phyloP scores from a whole-genome alignment of 2,797 vertebrate genomes.

The Paedocypris micromegethes region DNA sequence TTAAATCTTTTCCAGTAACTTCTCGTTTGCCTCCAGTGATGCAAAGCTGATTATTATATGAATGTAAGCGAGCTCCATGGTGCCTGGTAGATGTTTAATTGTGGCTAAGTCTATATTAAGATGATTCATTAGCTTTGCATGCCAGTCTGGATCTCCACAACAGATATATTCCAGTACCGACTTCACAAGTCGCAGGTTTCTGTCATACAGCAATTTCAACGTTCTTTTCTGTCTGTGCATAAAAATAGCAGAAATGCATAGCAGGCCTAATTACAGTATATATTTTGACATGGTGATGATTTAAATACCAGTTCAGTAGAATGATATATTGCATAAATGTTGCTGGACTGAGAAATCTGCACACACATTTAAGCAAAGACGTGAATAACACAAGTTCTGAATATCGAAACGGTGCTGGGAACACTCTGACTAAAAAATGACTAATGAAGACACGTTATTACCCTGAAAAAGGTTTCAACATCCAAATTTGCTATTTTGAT shows the following conservation, averaged over 20 bases:
- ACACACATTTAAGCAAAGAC: conserved; percentile 6
- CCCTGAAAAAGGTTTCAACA: conserved; percentile 11
- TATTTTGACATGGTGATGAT: neutral
- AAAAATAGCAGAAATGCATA: neutral
- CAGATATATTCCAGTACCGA: too few species aligned
- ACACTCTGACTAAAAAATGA: too few species aligned
- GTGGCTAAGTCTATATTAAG: neutral
- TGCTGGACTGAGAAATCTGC: neutral
- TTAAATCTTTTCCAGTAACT: neutral
- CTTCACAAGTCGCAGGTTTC: too few species aligned
- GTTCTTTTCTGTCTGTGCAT: neutral
- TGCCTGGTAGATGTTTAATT: neutral
- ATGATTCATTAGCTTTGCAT: too few species aligned
- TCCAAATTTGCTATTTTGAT: conserved; percentile 39
- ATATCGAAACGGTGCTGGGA: too few species aligned
- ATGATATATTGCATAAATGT: too few species aligned
- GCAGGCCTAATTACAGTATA: neutral
- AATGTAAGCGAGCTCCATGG: too few species aligned
- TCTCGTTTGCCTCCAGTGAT: too few species aligned
- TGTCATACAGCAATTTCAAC: too few species aligned
- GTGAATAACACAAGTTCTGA: neutral
- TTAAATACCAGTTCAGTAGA: neutral
- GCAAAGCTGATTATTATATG: too few species aligned
- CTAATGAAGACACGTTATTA: too few species aligned
- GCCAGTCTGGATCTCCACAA: too few species aligned